These are phyloP conservation scores for Hyphantria cunea DNA, from an alignment of 1,140 invertebrate genomes.

Conservation along the genomic window DNA sequence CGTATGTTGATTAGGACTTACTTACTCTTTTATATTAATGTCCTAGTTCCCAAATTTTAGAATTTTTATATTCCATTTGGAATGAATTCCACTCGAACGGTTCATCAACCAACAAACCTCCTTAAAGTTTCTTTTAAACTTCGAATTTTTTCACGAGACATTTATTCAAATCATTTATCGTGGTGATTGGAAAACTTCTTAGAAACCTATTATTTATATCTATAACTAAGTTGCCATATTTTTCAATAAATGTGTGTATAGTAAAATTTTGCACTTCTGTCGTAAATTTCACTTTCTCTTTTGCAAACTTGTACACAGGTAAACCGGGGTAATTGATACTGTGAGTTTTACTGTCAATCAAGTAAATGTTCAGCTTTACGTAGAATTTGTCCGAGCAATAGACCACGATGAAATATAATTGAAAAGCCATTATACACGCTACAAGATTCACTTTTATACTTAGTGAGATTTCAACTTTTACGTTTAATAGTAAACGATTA, in stretches of 20 bases:
- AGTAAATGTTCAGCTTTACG: slow-evolving; percentile 27
- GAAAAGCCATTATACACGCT: background rate
- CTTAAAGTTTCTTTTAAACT: too few relatives aligned
- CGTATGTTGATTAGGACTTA: too few relatives aligned
- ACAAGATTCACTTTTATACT: too few relatives aligned
- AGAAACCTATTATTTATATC: too few relatives aligned
- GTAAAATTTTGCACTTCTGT: slow-evolving; percentile 34
- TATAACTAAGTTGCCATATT: background rate
- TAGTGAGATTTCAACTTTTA: too few relatives aligned
- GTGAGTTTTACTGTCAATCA: slow-evolving; percentile 34
- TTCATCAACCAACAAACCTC: too few relatives aligned
- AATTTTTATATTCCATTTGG: too few relatives aligned
- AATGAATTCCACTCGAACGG: too few relatives aligned
- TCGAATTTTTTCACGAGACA: background rate
- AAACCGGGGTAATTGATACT: slow-evolving; percentile 37
- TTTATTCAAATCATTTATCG: slow-evolving; percentile 1
- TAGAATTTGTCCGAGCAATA: slow-evolving; percentile 27
- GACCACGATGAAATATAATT: slow-evolving; percentile 11
- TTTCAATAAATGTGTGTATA: slow-evolving; percentile 28
- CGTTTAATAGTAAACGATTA: too few relatives aligned
- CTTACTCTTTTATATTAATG: too few relatives aligned
- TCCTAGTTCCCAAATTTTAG: too few relatives aligned
- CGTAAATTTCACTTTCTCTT: slow-evolving; percentile 40
- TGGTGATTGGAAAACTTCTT: too few relatives aligned
- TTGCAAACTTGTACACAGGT: slow-evolving; percentile 25